These are phyloP conservation scores for Hirudo medicinalis DNA, from an alignment of 1,140 invertebrate genomes.

Conservation along the genomic window DNA sequence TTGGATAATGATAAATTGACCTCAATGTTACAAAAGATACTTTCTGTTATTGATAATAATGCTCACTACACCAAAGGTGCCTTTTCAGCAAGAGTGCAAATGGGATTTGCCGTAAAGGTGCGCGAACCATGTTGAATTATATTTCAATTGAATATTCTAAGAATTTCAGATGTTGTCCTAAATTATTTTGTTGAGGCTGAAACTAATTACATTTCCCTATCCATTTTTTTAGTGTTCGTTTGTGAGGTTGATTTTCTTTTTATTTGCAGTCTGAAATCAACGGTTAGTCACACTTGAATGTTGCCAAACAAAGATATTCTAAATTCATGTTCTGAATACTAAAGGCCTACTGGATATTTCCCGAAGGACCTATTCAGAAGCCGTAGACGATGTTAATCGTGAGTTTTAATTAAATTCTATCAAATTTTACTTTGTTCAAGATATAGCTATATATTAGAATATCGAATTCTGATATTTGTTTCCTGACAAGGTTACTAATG, in stretches of 20 bases:
- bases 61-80: slow-evolving; percentile 56
- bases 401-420: slow-evolving; percentile 22
- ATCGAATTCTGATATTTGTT: too few relatives aligned
- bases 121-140: slow-evolving; percentile 5
- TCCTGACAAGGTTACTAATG: too few relatives aligned
- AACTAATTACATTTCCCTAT: too few relatives aligned
- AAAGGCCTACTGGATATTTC: slow-evolving; percentile 37
- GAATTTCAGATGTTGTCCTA: too few relatives aligned
- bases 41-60: slow-evolving; percentile 58
- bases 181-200: too few relatives aligned
- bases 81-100: slow-evolving; percentile 54
- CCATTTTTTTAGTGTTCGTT: too few relatives aligned
- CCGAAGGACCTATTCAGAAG: slow-evolving; percentile 38
- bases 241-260: background rate
- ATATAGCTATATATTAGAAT: too few relatives aligned
- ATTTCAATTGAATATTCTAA: too few relatives aligned
- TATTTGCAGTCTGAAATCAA: slow-evolving; percentile 46
- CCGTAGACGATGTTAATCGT: slow-evolving; percentile 55
- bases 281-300: slow-evolving; percentile 39
- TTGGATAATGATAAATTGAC: slow-evolving; percentile 5
- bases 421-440: too few relatives aligned
- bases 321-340: slow-evolving; percentile 9
- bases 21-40: slow-evolving; percentile 51
- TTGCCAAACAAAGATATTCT: background rate
- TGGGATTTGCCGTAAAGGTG: slow-evolving; percentile 68